phyloP scores from a whole-genome alignment of 2,797 vertebrate genomes.

The Scolopax bukidnonensis region DNA sequence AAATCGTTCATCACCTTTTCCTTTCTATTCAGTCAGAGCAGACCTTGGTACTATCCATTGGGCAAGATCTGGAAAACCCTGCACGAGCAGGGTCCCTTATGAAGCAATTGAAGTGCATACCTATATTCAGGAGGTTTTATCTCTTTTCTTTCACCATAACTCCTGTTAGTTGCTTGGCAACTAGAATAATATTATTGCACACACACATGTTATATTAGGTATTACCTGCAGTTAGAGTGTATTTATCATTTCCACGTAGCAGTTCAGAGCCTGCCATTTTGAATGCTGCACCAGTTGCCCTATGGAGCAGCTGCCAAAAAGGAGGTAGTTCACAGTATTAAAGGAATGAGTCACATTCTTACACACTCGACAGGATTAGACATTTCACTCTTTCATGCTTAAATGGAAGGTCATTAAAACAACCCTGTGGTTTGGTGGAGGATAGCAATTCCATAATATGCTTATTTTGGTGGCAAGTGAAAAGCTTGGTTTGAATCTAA shows the following conservation, averaged over 20 bases:
- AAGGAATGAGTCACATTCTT: constrained; percentile 50
- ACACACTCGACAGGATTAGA: constrained; percentile 52
- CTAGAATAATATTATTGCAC: constrained; percentile 20
- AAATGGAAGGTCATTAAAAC: constrained; percentile 59
- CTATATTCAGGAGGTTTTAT: neutral
- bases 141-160: neutral
- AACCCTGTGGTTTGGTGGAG: constrained; percentile 44
- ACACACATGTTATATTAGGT: neutral
- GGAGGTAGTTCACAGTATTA: neutral
- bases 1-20: neutral
- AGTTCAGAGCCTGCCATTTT: neutral
- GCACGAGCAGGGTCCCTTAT: rapidly evolving
- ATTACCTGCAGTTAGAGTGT: constrained; percentile 13
- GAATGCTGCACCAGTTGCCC: neutral
- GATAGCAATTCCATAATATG: neutral
- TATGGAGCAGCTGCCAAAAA: neutral
- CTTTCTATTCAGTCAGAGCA: neutral
- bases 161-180: constrained; percentile 35
- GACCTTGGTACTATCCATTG: neutral
- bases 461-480: constrained; percentile 49
- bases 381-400: constrained; percentile 60
- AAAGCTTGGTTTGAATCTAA: neutral
- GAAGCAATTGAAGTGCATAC: neutral
- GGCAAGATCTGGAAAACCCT: neutral
- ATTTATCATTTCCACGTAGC: neutral